Evolutionary conservation across 2,797 vertebrate species (phyloP).

Genomic region (Echiichthys vipera): DNA sequence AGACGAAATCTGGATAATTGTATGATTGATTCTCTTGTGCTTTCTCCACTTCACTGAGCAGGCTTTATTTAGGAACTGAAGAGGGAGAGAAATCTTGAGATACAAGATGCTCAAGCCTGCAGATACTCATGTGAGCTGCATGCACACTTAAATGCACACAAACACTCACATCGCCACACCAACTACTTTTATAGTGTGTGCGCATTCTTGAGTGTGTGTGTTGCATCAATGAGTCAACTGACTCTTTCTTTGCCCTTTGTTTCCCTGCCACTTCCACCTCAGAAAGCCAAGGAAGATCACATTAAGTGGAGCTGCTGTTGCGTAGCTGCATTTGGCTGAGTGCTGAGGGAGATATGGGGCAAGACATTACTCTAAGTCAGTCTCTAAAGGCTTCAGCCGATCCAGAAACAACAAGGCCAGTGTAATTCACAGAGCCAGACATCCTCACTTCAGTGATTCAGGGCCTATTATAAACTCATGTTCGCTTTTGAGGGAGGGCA

Average conservation of each 20-base stretch:
- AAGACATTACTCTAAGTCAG: conserved; percentile 82
- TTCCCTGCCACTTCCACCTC: conserved; percentile 77
- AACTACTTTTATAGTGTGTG: conserved; percentile 69
- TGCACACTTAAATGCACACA: conserved; percentile 56
- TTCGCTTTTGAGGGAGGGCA: conserved; percentile 63
- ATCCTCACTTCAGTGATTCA: conserved; percentile 77
- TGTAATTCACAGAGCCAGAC: conserved; percentile 79
- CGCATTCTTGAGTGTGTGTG: conserved; percentile 53
- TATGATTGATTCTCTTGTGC: conserved; percentile 82
- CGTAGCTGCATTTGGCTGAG: conserved; percentile 79
- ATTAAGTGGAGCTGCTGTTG: conserved; percentile 82
- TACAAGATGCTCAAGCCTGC: conserved; percentile 61
- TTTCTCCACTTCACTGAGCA: conserved; percentile 74
- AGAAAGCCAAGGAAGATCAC: conserved; percentile 82
- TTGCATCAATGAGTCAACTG: conserved; percentile 77
- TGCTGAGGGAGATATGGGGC: conserved; percentile 81
- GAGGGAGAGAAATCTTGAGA: conserved; percentile 71
- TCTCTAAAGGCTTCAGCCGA: conserved; percentile 78
- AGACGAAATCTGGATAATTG: conserved; percentile 84
- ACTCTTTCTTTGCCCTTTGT: conserved; percentile 77
- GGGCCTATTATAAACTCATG: conserved; percentile 68
- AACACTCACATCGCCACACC: conserved; percentile 52
- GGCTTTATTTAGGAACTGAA: conserved; percentile 76
- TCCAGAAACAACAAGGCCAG: conserved; percentile 82
- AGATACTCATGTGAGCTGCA: conserved; percentile 56